These are phyloP conservation scores for Octonoba sinensis DNA, from an alignment of 2,888 invertebrate genomes.

Conservation along the genomic window DNA sequence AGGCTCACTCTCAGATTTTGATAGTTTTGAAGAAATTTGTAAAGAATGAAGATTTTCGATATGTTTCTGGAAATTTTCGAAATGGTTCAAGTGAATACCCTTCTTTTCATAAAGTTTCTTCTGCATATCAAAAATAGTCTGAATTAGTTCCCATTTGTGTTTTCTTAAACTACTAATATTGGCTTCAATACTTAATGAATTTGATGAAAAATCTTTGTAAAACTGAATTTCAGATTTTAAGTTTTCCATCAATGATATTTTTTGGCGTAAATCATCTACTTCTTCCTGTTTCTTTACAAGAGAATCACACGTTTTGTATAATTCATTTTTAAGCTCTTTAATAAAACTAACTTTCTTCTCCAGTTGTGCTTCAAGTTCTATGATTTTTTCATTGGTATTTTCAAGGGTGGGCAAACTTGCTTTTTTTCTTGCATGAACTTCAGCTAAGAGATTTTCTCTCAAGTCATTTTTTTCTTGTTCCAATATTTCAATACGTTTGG, in stretches of 20 bases:
- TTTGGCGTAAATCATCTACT: slow-evolving; percentile 18
- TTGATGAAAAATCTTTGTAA: slow-evolving; percentile 9
- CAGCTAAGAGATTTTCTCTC: slow-evolving; percentile 21
- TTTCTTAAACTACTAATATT: slow-evolving; percentile 31
- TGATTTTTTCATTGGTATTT: slow-evolving; percentile 5
- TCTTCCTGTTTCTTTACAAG: slow-evolving; percentile 45
- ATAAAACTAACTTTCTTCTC: slow-evolving; percentile 37
- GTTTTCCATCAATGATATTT: slow-evolving; percentile 15
- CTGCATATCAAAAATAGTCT: slow-evolving; percentile 35
- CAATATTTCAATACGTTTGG: slow-evolving; percentile 24
- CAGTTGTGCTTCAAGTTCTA: slow-evolving; percentile 30
- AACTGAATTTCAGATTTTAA: neutral
- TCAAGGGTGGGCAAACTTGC: neutral
- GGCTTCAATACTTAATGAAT: slow-evolving; percentile 7
- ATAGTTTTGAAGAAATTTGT: neutral
- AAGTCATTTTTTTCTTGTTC: slow-evolving; percentile 43
- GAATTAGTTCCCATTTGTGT: slow-evolving; percentile 41
- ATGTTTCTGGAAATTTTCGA: slow-evolving; percentile 32
- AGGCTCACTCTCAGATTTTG: slow-evolving; percentile 42
- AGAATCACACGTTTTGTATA: slow-evolving; percentile 29
- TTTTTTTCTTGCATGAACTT: slow-evolving; percentile 10
- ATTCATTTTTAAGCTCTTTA: slow-evolving; percentile 36
- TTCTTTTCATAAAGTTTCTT: slow-evolving; percentile 40
- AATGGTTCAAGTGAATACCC: slow-evolving; percentile 32
- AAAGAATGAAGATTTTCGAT: slow-evolving; percentile 28